Base-by-base conservation (phyloP, 2,113 vertebrate genomes). In the Malurus alboscapulatus region DNA sequence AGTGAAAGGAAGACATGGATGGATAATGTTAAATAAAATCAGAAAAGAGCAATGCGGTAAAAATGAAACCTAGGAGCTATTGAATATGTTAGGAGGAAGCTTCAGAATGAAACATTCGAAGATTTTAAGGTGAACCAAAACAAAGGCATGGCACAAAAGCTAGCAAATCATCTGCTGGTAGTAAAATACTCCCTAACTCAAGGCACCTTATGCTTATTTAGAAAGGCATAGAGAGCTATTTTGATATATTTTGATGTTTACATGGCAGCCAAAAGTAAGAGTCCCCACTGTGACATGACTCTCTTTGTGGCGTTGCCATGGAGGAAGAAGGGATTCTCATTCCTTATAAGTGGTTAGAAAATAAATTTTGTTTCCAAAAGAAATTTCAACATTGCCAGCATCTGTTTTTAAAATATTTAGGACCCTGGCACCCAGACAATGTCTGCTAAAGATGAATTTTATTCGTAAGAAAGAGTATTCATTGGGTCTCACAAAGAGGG, bases 121-220 rank as follows among this genome's bases (percentile, higher is more conserved):
- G 32, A 92, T n/a, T 85, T 74, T 71, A 53, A 62, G 32, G 14
- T 40, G 7, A 88, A 3, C 6, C 29, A 65, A 53, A 88, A 51
- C 4, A 69, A 84, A 86, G 7, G 10, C 22, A 53, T 1, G 3
- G 14, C 25, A 62, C 12, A 75, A 63, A 78, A 61, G 7, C 55
- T 34, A 82, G 50, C 14, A 47, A 51, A 72, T 44, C 9, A 19
- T 38, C 53, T 51, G 6, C 44, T 63, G n/a, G 18, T 10, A 91
- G 34, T 20, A 76, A 88, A 88, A 15, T 7, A 5, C 0, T 34
- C 74, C 55, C 47, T 24, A 66, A 61, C 8, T 75, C 0, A 0
- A 71, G 61, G 63, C 2, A 57, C 21, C 17, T 82, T 40, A 32
- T 67, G 27, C 6, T 71, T 57, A n/a, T 62, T 65, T 78, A 74